Percentiles rank a stretch among this genome's conserved stretches.
phyloP scores from a whole-genome alignment of 2,113 vertebrate genomes.

The Muntiacus muntjak region DNA sequence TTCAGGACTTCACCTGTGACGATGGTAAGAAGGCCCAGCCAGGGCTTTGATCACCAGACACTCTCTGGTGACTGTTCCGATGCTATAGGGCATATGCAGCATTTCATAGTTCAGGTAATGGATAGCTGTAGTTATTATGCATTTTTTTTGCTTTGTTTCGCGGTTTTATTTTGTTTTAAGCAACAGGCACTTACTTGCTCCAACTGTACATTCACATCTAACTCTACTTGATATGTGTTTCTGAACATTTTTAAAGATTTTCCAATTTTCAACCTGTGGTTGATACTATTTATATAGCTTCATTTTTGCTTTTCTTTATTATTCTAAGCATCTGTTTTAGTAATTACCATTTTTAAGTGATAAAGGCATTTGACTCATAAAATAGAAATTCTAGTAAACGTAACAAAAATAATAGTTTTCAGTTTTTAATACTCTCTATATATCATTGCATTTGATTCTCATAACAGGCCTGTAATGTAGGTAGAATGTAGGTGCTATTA shows the following conservation, averaged over 20 bases:
- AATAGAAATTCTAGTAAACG: not conserved
- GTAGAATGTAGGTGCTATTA: not conserved
- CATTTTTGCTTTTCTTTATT: not conserved
- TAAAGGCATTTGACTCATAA: not conserved
- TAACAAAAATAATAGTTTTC: not conserved
- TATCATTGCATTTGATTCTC: not conserved
- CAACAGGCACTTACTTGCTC: not conserved
- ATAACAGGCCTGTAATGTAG: not conserved
- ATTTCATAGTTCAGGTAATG: accelerated
- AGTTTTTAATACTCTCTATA: not conserved
- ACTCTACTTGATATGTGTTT: not conserved
- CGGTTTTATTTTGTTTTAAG: not conserved
- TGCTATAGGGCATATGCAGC: accelerated
- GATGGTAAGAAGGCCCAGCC: conserved; percentile 84
- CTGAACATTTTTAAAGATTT: not conserved
- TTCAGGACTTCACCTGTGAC: conserved; percentile 98
- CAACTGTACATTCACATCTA: not conserved
- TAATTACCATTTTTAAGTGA: not conserved
- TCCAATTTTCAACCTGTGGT: not conserved
- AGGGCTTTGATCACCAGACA: accelerated
- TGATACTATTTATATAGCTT: not conserved
- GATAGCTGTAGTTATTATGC: not conserved
- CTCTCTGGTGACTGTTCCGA: accelerated
- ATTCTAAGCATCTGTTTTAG: not conserved
- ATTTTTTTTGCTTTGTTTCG: not conserved